Base-by-base conservation (phyloP, 1,140 invertebrate genomes). In the Bombus turneri region DNA sequence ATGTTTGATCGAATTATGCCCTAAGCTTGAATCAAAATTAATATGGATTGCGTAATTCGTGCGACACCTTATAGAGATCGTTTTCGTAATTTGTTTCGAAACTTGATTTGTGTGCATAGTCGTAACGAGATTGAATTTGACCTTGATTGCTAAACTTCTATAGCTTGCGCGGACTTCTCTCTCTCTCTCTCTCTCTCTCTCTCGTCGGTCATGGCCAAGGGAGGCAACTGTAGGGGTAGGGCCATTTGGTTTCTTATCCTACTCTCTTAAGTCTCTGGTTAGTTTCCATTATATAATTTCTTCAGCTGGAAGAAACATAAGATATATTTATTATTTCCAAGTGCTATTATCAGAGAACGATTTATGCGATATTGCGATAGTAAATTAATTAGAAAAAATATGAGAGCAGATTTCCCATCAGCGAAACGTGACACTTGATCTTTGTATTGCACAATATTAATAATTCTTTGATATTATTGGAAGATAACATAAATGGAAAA, bases 121-220 rank as follows among this genome's bases (percentile, higher is more conserved):
- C 71, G 25, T 73, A 88, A 86, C 64, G 39, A 80, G 75, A 81
- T 83, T 79, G 28, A 28, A n/a, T 41, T 71, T 34, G 62, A 34
- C 66, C 80, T 81, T 82, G 68, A 87, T 81, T 53, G 39, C 41
- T 66, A 57, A 86, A 88, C 85, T 86, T 87, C 83, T 71, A 66
- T 86, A 85, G 85, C 76, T 89, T 79, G 66, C 37, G 18, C 34
- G 66, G 37, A 28, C 39, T 53, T 31, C 39, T 73, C 39, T n/a
- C 12, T 72, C 25, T 31, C 39, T 77, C 43, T 31, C 25, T 68
- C 43, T 62, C 37, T 37, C 39, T 69, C 43, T 87, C 78, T 89
- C 89, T 91, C 90, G 47, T 53, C 47, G 47, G 47, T 53, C 47
- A 92, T 88, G 87, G 90, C 81, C 89, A 89, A 73, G 75, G 53